Base-by-base conservation (phyloP, 2,797 vertebrate genomes). In the Galago senegalensis region DNA sequence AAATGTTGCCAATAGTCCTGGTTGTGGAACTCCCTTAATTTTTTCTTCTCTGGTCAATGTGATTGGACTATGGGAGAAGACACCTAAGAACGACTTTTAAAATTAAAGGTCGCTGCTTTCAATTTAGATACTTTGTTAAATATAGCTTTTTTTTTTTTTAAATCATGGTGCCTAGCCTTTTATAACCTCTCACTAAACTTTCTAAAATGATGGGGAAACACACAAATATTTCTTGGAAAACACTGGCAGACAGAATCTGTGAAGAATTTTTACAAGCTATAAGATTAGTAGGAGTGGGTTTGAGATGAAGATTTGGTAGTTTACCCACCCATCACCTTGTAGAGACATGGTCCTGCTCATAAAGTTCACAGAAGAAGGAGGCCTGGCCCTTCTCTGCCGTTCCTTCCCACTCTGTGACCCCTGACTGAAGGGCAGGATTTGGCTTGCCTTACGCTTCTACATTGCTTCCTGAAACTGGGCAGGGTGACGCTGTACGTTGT, bases 51-150 rank as follows among this genome's bases (percentile, higher is more conserved):
- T 84, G 40, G 23, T 93, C 70, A 29, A 56, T 56, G 20, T 87
- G 61, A 90, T 84, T 75, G 18, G n/a, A 60, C 23, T 69, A 0
- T 37, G 20, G 49, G 34, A 61, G 56, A 83, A 72, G 12, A 82
- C 9, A 29, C 2, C 34, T 34, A 89, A 69, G 70, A 88, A 29
- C 25, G 21, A 34, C 49, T 87, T 87, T 82, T 77, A 67, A 60
- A 90, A 87, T 43, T 61, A 60, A 16, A 70, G 70, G 29, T 61
- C 23, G 9, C 25, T 82, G 17, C 25, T 89, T 93, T 90, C 34
- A 40, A 85, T 76, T 46, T 91, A 91, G 93, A 73, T 76, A 63
- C 27, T 49, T 70, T 27, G 25, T 58, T 60, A 79, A 89, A 65
- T 58, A 69, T 49, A 49, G 63, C 2, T 18, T 61, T 84, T 72